phyloP scores from a whole-genome alignment of 30 jellyfish, hydroid and myxozoan species.

The Aurelia aurita region DNA sequence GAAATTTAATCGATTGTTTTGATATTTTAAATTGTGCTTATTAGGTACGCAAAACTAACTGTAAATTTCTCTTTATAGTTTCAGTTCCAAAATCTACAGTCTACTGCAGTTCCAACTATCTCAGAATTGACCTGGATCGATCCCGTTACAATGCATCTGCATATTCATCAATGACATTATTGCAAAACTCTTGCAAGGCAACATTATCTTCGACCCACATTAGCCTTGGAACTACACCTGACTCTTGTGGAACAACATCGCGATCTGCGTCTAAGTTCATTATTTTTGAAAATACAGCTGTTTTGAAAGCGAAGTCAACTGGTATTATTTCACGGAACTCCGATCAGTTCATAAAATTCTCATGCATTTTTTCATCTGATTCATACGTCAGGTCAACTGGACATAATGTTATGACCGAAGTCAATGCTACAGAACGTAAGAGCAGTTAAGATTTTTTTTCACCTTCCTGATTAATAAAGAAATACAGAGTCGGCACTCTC shows the following conservation, averaged over 20 bases:
- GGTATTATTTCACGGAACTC: conserved; percentile 4
- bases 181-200: conserved; percentile 16
- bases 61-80: not conserved
- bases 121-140: conserved; percentile 38
- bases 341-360: conserved; percentile 6
- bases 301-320: conserved; percentile 6
- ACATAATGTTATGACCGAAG: conserved; percentile 9
- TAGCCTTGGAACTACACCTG: conserved; percentile 44
- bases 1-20: too few relatives aligned
- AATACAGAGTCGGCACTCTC: too few relatives aligned
- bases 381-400: conserved; percentile 1
- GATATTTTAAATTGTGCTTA: too few relatives aligned
- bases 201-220: not conserved
- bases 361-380: conserved; percentile 28
- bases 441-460: not conserved
- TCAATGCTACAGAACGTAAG: conserved; percentile 71
- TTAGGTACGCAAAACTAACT: too few relatives aligned
- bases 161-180: conserved; percentile 28
- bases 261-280: not conserved
- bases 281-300: conserved; percentile 31
- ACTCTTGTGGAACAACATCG: conserved; percentile 44
- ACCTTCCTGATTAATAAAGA: too few relatives aligned
- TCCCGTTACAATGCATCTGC: conserved; percentile 8
- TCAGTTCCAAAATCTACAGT: conserved; percentile 28
- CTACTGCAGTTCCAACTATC: conserved; percentile 45